Conservation (phyloP, 1,140 invertebrate genomes). For the Cotesia typhae region DNA sequence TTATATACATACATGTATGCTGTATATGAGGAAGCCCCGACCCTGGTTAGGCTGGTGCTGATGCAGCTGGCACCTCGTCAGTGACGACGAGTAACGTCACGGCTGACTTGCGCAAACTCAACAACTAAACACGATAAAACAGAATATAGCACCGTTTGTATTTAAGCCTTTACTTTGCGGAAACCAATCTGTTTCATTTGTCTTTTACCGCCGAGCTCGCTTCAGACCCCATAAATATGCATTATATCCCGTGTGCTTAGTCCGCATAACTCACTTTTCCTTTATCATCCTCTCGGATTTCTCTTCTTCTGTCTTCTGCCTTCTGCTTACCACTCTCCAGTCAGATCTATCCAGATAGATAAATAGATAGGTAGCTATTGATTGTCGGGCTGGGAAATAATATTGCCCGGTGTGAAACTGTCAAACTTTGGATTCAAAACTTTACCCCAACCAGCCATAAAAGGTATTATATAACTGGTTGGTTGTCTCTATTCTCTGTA, state of each 20-base stretch:
- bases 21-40: slow-evolving; percentile 16
- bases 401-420: slow-evolving; percentile 27
- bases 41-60: slow-evolving; percentile 43
- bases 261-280: background rate
- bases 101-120: slow-evolving; percentile 14
- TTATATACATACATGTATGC: too few relatives aligned
- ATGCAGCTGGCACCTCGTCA: slow-evolving; percentile 48
- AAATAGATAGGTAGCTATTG: background rate
- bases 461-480: too few relatives aligned
- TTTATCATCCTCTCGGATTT: background rate
- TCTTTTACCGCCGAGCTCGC: slow-evolving; percentile 41
- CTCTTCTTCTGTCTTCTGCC: background rate
- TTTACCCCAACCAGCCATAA: background rate
- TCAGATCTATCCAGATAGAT: too few relatives aligned
- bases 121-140: too few relatives aligned
- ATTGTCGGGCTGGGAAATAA: background rate
- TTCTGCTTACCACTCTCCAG: too few relatives aligned
- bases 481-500: too few relatives aligned
- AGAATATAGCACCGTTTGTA: background rate
- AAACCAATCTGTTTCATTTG: slow-evolving; percentile 59
- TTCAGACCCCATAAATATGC: slow-evolving; percentile 25
- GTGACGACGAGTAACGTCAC: slow-evolving; percentile 16
- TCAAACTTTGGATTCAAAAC: slow-evolving; percentile 11
- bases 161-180: slow-evolving; percentile 42
- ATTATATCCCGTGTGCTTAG: slow-evolving; percentile 21